These are phyloP conservation scores for Ellobium chinense DNA, from an alignment of 2,888 invertebrate species.

Conservation along the genomic window DNA sequence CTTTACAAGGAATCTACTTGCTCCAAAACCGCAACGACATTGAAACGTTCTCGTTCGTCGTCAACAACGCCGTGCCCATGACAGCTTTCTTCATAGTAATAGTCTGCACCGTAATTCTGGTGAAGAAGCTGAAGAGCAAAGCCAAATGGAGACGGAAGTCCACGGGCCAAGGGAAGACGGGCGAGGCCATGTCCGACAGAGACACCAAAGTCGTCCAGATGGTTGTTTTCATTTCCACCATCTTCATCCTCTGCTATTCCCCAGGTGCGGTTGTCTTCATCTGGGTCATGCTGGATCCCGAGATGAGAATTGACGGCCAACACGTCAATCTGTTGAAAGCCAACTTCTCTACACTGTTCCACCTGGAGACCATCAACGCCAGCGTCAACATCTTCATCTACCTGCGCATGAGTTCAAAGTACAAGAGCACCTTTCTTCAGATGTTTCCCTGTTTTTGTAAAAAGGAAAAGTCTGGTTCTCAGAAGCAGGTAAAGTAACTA, in stretches of 20 bases:
- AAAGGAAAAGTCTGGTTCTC: background rate
- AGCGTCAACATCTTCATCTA: slow-evolving; percentile 18
- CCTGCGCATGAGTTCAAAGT: slow-evolving; percentile 17
- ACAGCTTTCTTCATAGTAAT: slow-evolving; percentile 2
- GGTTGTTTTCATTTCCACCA: slow-evolving; percentile 20
- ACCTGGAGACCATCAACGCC: slow-evolving; percentile 23
- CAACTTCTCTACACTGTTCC: background rate
- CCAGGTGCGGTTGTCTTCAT: slow-evolving; percentile 10
- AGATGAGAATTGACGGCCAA: slow-evolving; percentile 14
- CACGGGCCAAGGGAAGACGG: background rate
- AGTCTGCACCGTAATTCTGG: slow-evolving; percentile 9
- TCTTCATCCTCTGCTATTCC: slow-evolving; percentile 32
- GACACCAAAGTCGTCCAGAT: slow-evolving; percentile 19
- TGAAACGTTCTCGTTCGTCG: slow-evolving; percentile 3
- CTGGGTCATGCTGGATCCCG: slow-evolving; percentile 25
- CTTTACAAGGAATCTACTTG: background rate
- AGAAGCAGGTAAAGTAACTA: background rate
- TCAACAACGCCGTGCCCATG: slow-evolving; percentile 5
- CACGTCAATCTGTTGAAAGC: background rate
- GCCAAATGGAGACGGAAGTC: background rate
- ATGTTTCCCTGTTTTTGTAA: slow-evolving; percentile 1
- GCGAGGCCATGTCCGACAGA: background rate
- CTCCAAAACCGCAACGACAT: slow-evolving; percentile 5
- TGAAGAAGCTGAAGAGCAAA: background rate
- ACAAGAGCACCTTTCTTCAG: slow-evolving; percentile 14